A percentile compares a stretch with the other conserved stretches of the same genome.
Evolutionary conservation across 2,113 vertebrate genomes (phyloP).

Genomic region (Agapornis roseicollis): DNA sequence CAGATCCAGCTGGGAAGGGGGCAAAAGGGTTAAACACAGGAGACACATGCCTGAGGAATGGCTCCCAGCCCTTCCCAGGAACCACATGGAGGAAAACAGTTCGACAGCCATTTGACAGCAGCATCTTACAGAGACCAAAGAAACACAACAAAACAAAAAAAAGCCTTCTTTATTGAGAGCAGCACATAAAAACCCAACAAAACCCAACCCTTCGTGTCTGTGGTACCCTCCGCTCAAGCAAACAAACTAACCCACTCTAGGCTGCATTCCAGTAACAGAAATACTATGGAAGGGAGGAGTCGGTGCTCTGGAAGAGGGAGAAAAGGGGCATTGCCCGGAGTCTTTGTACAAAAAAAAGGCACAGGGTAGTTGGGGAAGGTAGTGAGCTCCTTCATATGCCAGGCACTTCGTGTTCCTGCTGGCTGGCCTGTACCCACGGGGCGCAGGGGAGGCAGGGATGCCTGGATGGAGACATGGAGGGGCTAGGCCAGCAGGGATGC

Average conservation of each 20-base stretch:
- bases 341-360: constrained; percentile 64
- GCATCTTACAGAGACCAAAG: not conserved
- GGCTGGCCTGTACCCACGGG: constrained; percentile 3
- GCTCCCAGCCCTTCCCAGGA: not conserved
- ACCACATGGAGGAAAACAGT: not conserved
- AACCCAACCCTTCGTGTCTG: constrained; percentile 67
- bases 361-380: constrained; percentile 69
- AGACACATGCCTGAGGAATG: not conserved
- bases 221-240: constrained; percentile 63
- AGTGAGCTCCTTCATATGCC: constrained; percentile 91
- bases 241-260: constrained; percentile 67
- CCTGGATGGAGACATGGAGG: not conserved
- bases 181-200: constrained; percentile 80
- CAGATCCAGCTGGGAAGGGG: not conserved
- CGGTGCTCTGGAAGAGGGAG: constrained; percentile 26
- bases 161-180: constrained; percentile 91
- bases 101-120: not conserved
- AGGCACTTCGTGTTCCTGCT: constrained; percentile 87
- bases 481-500: not conserved
- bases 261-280: constrained; percentile 71
- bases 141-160: not conserved
- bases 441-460: not conserved
- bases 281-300: constrained; percentile 64
- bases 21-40: not conserved
- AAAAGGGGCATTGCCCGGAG: constrained; percentile 26